Evolutionary conservation across 2,888 invertebrate genomes (phyloP).

Genomic region (Agonum fuliginosum): DNA sequence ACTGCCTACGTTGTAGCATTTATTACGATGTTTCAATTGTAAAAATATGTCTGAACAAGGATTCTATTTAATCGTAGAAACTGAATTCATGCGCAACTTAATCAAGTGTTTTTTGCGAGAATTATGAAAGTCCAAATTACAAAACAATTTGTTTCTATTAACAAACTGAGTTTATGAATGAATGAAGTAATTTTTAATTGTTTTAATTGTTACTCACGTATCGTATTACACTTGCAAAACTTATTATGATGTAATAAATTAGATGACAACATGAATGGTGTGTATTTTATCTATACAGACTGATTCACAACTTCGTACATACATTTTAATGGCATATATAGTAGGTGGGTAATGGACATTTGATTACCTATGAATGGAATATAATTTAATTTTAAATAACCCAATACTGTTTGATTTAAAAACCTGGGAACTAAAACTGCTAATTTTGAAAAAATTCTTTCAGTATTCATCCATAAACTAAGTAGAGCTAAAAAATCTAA

Average conservation of each 20-base stretch:
- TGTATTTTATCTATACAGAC: not conserved
- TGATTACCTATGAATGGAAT: too few species aligned
- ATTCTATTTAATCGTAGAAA: not conserved
- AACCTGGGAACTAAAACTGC: too few species aligned
- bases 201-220: conserved; percentile 8
- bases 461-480: too few species aligned
- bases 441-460: too few species aligned
- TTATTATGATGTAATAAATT: conserved; percentile 19
- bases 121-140: not conserved
- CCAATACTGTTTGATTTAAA: too few species aligned
- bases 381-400: too few species aligned
- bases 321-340: too few species aligned
- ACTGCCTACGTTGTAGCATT: conserved; percentile 2
- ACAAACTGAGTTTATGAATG: conserved; percentile 9
- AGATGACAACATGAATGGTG: conserved; percentile 8
- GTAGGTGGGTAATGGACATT: too few species aligned
- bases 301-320: too few species aligned
- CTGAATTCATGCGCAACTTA: not conserved
- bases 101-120: not conserved
- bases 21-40: not conserved
- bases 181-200: conserved; percentile 21
- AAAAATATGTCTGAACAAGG: not conserved
- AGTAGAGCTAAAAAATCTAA: too few species aligned
- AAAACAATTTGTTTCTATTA: conserved; percentile 10
- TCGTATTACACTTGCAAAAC: not conserved